Percentiles rank a stretch among this genome's conserved stretches.
phyloP scores from a whole-genome alignment of 2,113 vertebrate species.

The Mustela lutreola region DNA sequence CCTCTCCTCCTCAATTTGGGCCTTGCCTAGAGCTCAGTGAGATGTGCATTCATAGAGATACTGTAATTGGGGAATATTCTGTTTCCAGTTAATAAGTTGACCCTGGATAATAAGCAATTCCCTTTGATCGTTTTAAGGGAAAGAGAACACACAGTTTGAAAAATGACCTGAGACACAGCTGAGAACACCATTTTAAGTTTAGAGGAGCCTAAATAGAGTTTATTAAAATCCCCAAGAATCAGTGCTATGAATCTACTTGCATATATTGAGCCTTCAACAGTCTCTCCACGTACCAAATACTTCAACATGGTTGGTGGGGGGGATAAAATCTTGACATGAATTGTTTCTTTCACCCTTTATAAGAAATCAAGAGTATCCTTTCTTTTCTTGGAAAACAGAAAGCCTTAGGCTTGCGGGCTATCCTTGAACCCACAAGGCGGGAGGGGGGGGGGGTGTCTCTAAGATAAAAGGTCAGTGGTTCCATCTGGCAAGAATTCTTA shows the following conservation, averaged over 20 bases:
- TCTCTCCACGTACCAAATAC: not conserved
- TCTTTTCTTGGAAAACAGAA: not conserved
- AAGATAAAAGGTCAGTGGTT: not conserved
- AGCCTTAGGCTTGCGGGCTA: not conserved
- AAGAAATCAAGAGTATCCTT: not conserved
- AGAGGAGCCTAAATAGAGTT: not conserved
- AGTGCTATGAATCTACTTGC: not conserved
- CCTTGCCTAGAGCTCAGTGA: conserved; percentile 51
- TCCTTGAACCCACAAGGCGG: not conserved
- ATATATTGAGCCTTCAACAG: not conserved
- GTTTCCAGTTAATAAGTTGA: conserved; percentile 63
- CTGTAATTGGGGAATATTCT: conserved; percentile 46
- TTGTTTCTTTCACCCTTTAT: not conserved
- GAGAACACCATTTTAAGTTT: conserved; percentile 32
- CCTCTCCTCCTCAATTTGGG: not conserved
- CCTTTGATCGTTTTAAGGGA: conserved; percentile 70
- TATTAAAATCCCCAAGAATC: conserved; percentile 51
- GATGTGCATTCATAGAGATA: not conserved
- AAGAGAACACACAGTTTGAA: conserved; percentile 59
- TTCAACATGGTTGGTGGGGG: not conserved
- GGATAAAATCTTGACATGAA: not conserved
- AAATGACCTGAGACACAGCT: not conserved
- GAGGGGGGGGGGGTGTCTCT: not conserved
- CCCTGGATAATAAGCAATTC: conserved; percentile 70
- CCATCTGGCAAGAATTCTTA: not conserved